Evolutionary conservation across 2,888 invertebrate genomes (phyloP), one percentile per base, ranked within the genome.

Genomic region (Ophraella communa): DNA sequence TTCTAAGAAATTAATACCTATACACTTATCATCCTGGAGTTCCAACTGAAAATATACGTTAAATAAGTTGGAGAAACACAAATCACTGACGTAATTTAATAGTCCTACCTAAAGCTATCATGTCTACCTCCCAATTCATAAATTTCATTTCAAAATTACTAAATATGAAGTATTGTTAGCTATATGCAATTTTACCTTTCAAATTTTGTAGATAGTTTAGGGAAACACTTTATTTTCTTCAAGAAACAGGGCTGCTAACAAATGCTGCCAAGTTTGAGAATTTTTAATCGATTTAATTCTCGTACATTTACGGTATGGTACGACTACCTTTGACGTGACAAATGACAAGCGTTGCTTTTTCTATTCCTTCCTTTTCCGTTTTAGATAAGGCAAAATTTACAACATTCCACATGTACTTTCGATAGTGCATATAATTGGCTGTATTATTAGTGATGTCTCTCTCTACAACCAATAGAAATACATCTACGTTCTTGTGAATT

Each of bases 221-320:
- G 82, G 82, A 81, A 79, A 81, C 81, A 81, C 81, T 81, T 79
- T 77, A 80, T 82, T 81, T 81, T 75, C 65, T 61, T 70, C 72
- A 66, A 75, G 79, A 81, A 81, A 78, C 82, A 83, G 82, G 80
- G 83, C 81, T 82, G 81, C 81, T 81, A 81, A 81, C 82, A 82
- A 82, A 82, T 82, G 82, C 81, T 82, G 82, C 82, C 82, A 82
- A 81, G 79, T 78, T 80, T 75, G 71, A 76, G 76, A 73, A 72
- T 60, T 42, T 60, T 35, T 33, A 57, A 57, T 57, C 57, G 57
- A 51, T 60, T 60, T 52, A n/a, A 20, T 39, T 42, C 52, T 39
- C 52, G 52, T 54, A 14, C 35, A 20, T 42, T 44, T 23, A 51
- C 49, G 53, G 27, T 60, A 44, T 60, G 60, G 60, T 53, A 60